A percentile compares a stretch with the other conserved stretches of the same genome.
Evolutionary conservation across 2,113 vertebrate genomes (phyloP).

Genomic region (Callorhinus ursinus): DNA sequence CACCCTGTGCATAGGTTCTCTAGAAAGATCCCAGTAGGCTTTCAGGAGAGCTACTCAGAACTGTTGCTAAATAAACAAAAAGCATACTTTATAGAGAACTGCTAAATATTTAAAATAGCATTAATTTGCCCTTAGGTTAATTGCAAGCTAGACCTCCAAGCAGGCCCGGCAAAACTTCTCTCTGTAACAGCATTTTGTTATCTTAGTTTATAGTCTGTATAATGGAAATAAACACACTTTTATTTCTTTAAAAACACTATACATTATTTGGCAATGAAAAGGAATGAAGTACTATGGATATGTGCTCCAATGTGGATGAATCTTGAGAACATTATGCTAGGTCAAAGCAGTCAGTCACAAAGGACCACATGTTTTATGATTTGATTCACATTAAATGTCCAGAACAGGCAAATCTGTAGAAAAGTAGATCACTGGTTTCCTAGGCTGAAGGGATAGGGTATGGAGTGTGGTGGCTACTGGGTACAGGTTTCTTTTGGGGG

Average conservation of each 20-base stretch:
- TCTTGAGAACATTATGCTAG: neutral
- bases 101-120: conserved; percentile 29
- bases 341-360: neutral
- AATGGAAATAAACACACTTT: neutral
- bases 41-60: conserved; percentile 2
- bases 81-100: neutral
- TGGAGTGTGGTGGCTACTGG: too few relatives aligned
- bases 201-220: neutral
- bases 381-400: neutral
- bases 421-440: neutral
- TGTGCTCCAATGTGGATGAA: neutral
- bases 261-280: neutral
- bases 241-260: conserved; percentile 32
- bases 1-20: neutral
- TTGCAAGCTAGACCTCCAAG: neutral
- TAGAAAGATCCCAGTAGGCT: neutral
- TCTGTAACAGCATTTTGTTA: neutral
- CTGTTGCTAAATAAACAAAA: conserved; percentile 48
- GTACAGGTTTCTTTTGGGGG: neutral
- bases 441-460: neutral
- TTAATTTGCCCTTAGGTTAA: neutral
- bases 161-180: neutral
- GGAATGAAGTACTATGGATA: neutral
- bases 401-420: neutral
- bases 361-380: neutral